Evolutionary conservation across 2,113 vertebrate species (phyloP).

Genomic region (Ailurus styani): DNA sequence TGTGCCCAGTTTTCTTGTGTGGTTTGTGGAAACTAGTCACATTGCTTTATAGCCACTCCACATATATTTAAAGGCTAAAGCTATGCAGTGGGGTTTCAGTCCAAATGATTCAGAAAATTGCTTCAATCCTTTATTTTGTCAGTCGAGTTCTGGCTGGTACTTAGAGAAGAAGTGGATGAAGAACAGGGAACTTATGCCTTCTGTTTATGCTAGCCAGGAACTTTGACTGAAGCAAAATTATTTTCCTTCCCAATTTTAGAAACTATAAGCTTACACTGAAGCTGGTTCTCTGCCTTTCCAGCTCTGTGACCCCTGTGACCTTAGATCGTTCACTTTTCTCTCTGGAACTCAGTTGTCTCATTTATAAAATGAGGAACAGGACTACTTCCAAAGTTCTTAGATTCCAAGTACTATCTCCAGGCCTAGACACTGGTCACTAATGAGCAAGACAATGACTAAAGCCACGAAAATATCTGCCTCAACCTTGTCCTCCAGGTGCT

Average conservation of each 20-base stretch:
- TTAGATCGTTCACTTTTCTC: background rate
- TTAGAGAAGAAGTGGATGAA: constrained; percentile 26
- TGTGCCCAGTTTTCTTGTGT: constrained; percentile 64
- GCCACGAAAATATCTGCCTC: background rate
- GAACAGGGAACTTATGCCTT: background rate
- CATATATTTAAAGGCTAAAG: constrained; percentile 68
- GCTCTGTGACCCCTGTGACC: background rate
- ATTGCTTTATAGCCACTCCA: constrained; percentile 58
- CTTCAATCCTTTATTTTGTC: constrained; percentile 56
- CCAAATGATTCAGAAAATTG: constrained; percentile 70
- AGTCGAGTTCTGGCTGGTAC: background rate
- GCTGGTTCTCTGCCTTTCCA: background rate
- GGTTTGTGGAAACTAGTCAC: constrained; percentile 66
- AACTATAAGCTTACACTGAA: background rate
- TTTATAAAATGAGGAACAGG: background rate
- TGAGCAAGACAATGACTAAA: background rate
- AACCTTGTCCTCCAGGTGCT: background rate
- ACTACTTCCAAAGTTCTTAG: background rate
- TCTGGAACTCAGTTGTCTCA: background rate
- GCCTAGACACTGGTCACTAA: background rate
- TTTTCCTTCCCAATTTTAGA: constrained; percentile 47
- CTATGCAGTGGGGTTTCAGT: constrained; percentile 45
- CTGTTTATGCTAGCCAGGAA: constrained; percentile 5
- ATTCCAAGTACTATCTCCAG: background rate
- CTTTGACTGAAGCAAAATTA: constrained; percentile 41